Percentiles rank a stretch among this genome's conserved stretches.
Conservation (phyloP, 1,140 invertebrate species). For the Sitodiplosis mosellana region DNA sequence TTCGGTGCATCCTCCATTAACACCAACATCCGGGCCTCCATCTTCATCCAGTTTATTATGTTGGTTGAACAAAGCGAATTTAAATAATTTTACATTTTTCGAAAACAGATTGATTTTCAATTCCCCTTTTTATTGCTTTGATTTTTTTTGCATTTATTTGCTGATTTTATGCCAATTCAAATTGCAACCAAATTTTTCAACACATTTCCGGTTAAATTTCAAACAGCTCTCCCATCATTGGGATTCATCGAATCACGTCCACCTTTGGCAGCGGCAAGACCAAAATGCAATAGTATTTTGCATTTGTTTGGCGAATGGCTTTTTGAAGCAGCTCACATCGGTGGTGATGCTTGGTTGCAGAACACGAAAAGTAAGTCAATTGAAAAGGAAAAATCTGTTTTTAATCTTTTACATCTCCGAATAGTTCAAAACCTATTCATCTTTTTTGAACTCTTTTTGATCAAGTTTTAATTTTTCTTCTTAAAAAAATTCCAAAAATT, state of each 20-base stretch:
- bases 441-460: no score
- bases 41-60: conserved; percentile 43
- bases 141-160: conserved; percentile 2
- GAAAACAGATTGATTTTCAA: no score
- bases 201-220: no score
- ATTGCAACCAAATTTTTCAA: not conserved
- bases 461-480: no score
- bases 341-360: conserved; percentile 41
- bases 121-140: not conserved
- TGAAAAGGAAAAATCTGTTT: not conserved
- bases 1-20: conserved; percentile 42
- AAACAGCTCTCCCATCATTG: conserved; percentile 26
- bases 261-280: conserved; percentile 51
- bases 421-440: no score
- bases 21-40: conserved; percentile 47
- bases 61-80: conserved; percentile 26
- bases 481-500: no score
- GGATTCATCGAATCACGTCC: conserved; percentile 31
- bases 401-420: no score
- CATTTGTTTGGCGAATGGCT: conserved; percentile 94
- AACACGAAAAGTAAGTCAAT: conserved; percentile 29
- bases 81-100: conserved; percentile 4
- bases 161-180: conserved; percentile 1
- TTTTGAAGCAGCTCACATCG: conserved; percentile 86
- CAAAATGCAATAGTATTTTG: conserved; percentile 78